A percentile compares a stretch with the other conserved stretches of the same genome.
These are phyloP conservation scores for Alitta virens DNA, from an alignment of 2,888 invertebrate species.

Conservation along the genomic window DNA sequence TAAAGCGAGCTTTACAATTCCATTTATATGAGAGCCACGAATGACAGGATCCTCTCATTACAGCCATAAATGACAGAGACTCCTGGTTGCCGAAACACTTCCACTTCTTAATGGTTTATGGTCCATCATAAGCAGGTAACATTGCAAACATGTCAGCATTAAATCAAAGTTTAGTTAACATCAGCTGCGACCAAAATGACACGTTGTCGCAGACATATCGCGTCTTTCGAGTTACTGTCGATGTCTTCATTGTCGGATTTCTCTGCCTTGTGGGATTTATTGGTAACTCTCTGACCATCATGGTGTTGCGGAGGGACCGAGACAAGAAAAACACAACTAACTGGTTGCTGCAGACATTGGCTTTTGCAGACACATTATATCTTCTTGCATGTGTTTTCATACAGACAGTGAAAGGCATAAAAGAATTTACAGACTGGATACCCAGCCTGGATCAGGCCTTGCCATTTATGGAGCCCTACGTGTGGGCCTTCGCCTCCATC, in stretches of 20 bases:
- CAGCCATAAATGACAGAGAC: too few species aligned
- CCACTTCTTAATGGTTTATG: too few species aligned
- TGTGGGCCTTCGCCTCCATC: constrained; percentile 29
- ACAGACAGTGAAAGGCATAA: constrained; percentile 25
- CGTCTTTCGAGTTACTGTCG: constrained; percentile 21
- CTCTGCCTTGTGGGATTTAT: constrained; percentile 28
- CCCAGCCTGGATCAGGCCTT: constrained; percentile 16
- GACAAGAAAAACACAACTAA: constrained; percentile 28
- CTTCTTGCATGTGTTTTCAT: constrained; percentile 29
- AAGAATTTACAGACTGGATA: constrained; percentile 25
- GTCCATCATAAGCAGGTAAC: too few species aligned
- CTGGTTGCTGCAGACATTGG: constrained; percentile 30
- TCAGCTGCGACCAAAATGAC: too few species aligned
- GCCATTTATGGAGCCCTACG: constrained; percentile 21
- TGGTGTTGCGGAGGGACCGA: constrained; percentile 25
- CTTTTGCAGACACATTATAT: constrained; percentile 28
- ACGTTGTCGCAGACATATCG: not conserved
- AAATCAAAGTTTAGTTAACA: too few species aligned
- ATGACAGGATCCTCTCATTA: too few species aligned
- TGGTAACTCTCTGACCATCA: constrained; percentile 28
- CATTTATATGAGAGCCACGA: too few species aligned
- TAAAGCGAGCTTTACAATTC: too few species aligned
- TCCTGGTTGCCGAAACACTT: too few species aligned
- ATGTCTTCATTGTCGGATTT: constrained; percentile 27
- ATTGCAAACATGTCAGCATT: too few species aligned